A percentile compares a stretch with the other conserved stretches of the same genome.
These are phyloP conservation scores for Augiades crinisus DNA, from an alignment of 2,888 invertebrate species.

Conservation along the genomic window DNA sequence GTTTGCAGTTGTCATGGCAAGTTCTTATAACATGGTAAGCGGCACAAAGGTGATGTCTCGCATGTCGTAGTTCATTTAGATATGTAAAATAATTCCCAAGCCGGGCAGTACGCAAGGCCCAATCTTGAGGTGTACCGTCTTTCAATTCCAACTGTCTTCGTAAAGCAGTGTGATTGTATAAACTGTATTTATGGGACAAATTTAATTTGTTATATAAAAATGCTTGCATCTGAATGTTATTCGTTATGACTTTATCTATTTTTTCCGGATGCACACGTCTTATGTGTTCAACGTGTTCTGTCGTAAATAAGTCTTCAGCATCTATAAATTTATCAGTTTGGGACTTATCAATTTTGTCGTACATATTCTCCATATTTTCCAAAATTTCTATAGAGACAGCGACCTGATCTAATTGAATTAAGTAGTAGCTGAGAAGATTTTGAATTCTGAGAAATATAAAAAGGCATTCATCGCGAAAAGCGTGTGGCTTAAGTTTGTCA, in stretches of 20 bases:
- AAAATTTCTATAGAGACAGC: constrained; percentile 70
- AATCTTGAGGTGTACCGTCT: constrained; percentile 80
- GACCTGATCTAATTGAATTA: constrained; percentile 75
- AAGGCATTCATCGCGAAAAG: constrained; percentile 59
- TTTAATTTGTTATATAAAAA: constrained; percentile 81
- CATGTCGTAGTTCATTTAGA: constrained; percentile 64
- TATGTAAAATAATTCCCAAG: constrained; percentile 78
- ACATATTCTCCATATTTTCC: constrained; percentile 71
- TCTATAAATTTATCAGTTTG: constrained; percentile 59
- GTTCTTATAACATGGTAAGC: constrained; percentile 80
- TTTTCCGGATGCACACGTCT: constrained; percentile 68
- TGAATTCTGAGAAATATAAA: constrained; percentile 80
- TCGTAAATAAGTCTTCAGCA: constrained; percentile 79
- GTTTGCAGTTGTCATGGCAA: constrained; percentile 76
- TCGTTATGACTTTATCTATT: constrained; percentile 81
- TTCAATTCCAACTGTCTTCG: constrained; percentile 79
- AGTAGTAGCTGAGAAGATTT: constrained; percentile 80
- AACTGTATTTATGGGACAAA: constrained; percentile 72
- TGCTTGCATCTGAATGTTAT: constrained; percentile 83
- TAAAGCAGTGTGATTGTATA: constrained; percentile 79
- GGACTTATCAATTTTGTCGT: constrained; percentile 58
- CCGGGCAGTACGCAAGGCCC: constrained; percentile 78
- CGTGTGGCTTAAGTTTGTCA: constrained; percentile 59
- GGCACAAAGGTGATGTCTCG: constrained; percentile 85
- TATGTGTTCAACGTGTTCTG: constrained; percentile 49